Evolutionary conservation across 2,888 invertebrate genomes (phyloP).

Genomic region (Phlogophora meticulosa): DNA sequence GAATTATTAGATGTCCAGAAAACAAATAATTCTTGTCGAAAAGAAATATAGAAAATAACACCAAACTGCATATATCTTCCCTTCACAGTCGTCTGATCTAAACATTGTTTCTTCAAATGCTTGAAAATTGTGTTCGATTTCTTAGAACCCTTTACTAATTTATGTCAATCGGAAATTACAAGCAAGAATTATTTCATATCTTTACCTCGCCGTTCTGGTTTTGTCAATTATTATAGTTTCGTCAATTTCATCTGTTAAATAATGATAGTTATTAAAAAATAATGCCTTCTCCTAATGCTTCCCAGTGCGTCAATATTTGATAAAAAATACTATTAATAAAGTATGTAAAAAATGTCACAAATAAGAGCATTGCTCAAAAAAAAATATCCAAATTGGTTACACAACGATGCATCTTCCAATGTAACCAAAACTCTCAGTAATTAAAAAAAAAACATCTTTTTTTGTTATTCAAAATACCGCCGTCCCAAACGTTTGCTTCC

Average conservation of each 20-base stretch:
- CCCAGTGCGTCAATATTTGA: slow-evolving; percentile 43
- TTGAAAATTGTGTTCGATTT: too few species aligned
- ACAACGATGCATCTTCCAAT: slow-evolving; percentile 1
- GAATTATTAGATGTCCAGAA: too few species aligned
- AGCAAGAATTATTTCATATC: slow-evolving; percentile 25
- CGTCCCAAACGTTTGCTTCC: neutral
- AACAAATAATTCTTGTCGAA: too few species aligned
- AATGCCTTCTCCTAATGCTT: slow-evolving; percentile 36
- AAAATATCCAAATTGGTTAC: too few species aligned
- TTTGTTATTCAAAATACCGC: neutral
- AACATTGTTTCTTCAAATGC: neutral
- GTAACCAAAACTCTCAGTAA: neutral
- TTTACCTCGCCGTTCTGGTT: slow-evolving; percentile 69
- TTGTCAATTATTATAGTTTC: slow-evolving; percentile 65
- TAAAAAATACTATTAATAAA: neutral
- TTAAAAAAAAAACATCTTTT: neutral
- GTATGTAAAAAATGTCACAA: neutral
- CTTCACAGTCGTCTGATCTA: too few species aligned
- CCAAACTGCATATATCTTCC: slow-evolving; percentile 9
- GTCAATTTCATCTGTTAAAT: slow-evolving; percentile 28
- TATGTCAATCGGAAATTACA: neutral
- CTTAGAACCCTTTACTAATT: neutral
- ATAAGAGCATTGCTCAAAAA: too few species aligned
- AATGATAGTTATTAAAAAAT: slow-evolving; percentile 13
- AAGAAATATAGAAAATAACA: too few species aligned